phyloP scores from a whole-genome alignment of 2,888 invertebrate species.

The Neuroscelio doddi region DNA sequence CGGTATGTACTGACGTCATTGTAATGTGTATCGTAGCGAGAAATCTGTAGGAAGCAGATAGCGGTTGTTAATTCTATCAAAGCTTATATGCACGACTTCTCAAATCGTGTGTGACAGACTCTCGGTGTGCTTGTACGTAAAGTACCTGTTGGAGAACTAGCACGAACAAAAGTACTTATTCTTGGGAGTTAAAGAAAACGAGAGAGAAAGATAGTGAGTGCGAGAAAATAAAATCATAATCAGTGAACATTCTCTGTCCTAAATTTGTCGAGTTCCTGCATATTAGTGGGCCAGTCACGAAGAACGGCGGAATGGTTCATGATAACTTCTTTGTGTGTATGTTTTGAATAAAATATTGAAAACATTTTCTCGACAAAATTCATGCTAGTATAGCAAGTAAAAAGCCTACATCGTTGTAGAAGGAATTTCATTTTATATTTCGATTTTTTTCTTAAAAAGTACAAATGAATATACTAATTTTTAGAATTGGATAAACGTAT shows the following conservation, averaged over 20 bases:
- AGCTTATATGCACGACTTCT: slow-evolving; percentile 29
- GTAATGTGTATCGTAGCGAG: slow-evolving; percentile 50
- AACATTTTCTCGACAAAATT: slow-evolving; percentile 30
- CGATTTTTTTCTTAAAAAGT: no score
- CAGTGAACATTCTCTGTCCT: slow-evolving; percentile 28
- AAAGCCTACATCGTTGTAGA: no score
- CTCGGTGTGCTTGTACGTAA: slow-evolving; percentile 39
- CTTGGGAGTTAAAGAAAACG: slow-evolving; percentile 8
- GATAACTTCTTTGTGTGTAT: slow-evolving; percentile 36
- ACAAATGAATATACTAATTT: no score
- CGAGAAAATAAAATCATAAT: slow-evolving; percentile 16
- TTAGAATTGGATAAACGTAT: no score
- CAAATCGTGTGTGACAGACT: slow-evolving; percentile 33
- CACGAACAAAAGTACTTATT: slow-evolving; percentile 28
- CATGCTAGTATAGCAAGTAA: no score
- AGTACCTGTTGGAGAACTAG: slow-evolving; percentile 41
- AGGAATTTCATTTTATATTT: no score
- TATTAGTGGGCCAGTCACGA: slow-evolving; percentile 42
- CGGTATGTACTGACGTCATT: slow-evolving; percentile 48
- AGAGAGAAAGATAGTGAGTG: slow-evolving; percentile 5
- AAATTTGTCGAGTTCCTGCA: slow-evolving; percentile 28
- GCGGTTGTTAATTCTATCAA: slow-evolving; percentile 43
- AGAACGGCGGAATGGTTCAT: slow-evolving; percentile 30
- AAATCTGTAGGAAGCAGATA: slow-evolving; percentile 50
- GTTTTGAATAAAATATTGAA: slow-evolving; percentile 44